Percentiles rank a stretch among this genome's conserved stretches.
phyloP scores from a whole-genome alignment of 53 echinoderm and acorn worm species.

The Stichopus horrens region DNA sequence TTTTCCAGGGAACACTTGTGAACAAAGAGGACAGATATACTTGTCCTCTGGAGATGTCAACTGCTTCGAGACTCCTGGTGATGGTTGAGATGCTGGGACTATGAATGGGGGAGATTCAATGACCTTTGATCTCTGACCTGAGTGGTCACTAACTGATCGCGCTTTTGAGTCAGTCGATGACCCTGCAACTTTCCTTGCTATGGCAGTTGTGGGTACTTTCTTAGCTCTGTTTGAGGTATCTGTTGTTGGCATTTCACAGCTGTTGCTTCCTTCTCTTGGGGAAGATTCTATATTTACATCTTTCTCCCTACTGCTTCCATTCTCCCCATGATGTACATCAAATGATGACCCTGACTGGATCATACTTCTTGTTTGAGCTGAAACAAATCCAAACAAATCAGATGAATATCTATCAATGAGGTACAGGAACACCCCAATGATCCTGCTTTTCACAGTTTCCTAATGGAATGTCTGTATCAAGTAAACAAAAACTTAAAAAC shows the following conservation, averaged over 20 bases:
- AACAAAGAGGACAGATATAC: slow-evolving; percentile 32
- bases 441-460: no score
- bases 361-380: no score
- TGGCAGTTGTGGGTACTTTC: neutral
- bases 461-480: no score
- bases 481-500: no score
- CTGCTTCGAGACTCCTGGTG: slow-evolving; percentile 8
- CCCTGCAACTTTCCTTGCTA: neutral
- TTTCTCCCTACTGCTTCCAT: neutral
- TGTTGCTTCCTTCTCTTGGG: neutral
- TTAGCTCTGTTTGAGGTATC: neutral
- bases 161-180: neutral
- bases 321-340: neutral
- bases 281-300: neutral
- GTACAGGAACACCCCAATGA: no score
- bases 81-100: neutral
- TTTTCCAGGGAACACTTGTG: slow-evolving; percentile 32
- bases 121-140: neutral
- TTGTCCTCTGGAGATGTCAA: slow-evolving; percentile 6
- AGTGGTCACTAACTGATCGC: neutral
- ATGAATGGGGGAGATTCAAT: neutral
- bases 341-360: no score
- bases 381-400: no score
- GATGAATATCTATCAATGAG: no score
- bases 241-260: neutral